Evolutionary conservation across 2,797 vertebrate species (phyloP), one percentile per base, ranked within the genome.

Genomic region (Malurus splendens): DNA sequence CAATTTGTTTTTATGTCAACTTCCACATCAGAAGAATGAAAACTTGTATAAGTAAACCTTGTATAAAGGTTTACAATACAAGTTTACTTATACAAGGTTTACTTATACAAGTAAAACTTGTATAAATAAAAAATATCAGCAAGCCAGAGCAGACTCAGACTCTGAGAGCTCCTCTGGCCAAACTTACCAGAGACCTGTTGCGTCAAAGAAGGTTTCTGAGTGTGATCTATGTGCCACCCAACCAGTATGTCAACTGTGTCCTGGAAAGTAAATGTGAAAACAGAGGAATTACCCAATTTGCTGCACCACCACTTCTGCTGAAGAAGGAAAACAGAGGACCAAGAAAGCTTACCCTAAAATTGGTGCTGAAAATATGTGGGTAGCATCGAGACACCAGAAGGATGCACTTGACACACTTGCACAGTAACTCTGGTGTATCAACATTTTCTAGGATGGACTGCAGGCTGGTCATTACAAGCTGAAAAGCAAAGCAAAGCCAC

Each of bases 221-320:
- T 99, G 94, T 99, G 99, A 96, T 99, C 99, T 77, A 99, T 99
- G 95, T 99, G 99, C 99, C 99, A 99, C 65, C 99, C 99, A 82
- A 99, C 99, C 94, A 99, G 96, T 92, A 99, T 99, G 96, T 99
- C 99, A 96, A 99, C 99, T 2, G 99, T 99, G 97, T 99, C 99
- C 99, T 99, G 87, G n/a, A 91, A 92, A 88, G 76, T 71, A 91
- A 93, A 72, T 27, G 83, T 42, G 20, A 90, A 67, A 94, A 38
- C 90, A 30, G 19, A 24, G 32, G 11, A 14, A 44, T 72, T 33
- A 62, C 18, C 24, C 15, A 30, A 39, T 30, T 25, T 50, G 44
- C 32, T 50, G 36, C 50, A 60, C 18, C 64, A 72, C 19, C 7
- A 7, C 36, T 55, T 47, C 52, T 38, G 50, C 0, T 10, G 2